Evolutionary conservation across 2,113 vertebrate species (phyloP).

Genomic region (Gymnobelideus leadbeateri): DNA sequence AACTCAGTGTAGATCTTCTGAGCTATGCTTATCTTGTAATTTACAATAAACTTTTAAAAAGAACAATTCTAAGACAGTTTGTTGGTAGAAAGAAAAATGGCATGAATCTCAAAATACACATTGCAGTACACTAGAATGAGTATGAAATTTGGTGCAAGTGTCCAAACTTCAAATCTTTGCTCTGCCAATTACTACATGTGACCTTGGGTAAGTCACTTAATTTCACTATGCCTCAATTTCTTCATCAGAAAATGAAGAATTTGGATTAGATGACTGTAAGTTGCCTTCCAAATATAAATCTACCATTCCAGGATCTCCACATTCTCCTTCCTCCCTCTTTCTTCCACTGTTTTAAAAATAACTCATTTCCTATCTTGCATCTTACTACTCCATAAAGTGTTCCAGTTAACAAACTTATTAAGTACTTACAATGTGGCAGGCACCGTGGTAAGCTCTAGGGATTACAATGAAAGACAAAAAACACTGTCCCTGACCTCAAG

Average conservation of each 20-base stretch:
- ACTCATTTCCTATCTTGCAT: background rate
- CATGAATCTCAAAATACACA: background rate
- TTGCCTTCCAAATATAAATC: background rate
- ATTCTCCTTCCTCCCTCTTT: background rate
- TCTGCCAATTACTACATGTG: background rate
- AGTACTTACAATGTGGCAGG: background rate
- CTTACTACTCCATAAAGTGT: background rate
- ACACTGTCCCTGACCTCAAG: background rate
- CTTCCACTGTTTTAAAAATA: background rate
- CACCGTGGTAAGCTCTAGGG: background rate
- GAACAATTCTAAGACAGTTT: background rate
- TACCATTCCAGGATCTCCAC: background rate
- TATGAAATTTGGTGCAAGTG: background rate
- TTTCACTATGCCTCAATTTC: background rate
- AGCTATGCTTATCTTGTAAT: background rate
- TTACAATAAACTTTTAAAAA: background rate
- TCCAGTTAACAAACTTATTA: background rate
- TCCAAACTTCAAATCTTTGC: background rate
- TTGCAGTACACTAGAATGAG: background rate
- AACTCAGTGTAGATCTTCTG: background rate
- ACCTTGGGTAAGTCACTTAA: background rate
- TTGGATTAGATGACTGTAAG: background rate
- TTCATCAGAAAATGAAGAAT: background rate
- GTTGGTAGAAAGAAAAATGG: background rate
- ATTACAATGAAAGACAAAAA: background rate